Evolutionary conservation across 2,797 vertebrate genomes (phyloP).

Genomic region (Sorex maritimensis): DNA sequence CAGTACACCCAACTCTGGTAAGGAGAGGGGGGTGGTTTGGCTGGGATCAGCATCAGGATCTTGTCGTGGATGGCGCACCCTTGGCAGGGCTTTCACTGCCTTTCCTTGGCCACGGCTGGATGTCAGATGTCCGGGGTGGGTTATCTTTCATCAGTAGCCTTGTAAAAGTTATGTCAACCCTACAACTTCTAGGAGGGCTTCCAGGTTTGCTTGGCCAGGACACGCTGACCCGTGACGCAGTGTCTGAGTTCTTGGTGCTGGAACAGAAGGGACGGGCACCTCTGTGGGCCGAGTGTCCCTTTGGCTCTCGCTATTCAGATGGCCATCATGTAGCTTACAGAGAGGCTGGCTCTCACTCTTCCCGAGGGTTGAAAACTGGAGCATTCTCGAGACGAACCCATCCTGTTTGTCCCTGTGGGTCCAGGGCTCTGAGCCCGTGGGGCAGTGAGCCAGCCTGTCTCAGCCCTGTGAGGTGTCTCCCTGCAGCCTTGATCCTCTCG

Average conservation of each 20-base stretch:
- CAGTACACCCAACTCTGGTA: neutral
- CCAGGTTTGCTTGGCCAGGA: neutral
- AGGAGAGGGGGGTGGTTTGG: neutral
- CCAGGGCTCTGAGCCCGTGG: no score
- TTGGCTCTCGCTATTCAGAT: neutral
- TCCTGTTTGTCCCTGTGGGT: neutral
- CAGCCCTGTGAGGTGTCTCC: no score
- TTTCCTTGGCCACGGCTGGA: neutral
- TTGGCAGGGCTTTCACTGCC: neutral
- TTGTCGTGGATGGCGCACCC: neutral
- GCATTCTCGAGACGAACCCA: neutral
- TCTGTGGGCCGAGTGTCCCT: neutral
- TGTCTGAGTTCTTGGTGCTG: neutral
- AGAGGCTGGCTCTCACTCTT: neutral
- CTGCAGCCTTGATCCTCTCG: no score
- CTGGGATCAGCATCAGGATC: neutral
- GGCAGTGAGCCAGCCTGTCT: no score
- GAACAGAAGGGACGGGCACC: no score
- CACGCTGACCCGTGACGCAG: neutral
- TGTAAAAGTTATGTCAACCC: neutral
- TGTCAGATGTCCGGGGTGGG: neutral
- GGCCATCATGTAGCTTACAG: neutral
- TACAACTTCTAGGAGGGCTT: neutral
- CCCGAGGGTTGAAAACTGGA: neutral
- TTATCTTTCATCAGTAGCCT: conserved; percentile 56